These are phyloP conservation scores for Schizaphis graminum DNA, from an alignment of 2,888 invertebrate genomes.

Conservation along the genomic window DNA sequence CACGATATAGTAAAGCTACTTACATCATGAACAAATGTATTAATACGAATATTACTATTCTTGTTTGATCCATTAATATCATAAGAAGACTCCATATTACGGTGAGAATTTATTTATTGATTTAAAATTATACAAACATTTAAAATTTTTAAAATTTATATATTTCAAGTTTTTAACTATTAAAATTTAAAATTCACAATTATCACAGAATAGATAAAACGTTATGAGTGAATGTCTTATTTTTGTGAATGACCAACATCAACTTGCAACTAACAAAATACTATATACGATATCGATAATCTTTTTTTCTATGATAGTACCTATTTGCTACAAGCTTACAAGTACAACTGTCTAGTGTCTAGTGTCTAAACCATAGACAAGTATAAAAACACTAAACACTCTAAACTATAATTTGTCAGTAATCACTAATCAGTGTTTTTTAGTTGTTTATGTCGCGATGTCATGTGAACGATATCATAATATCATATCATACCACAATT, in stretches of 20 bases:
- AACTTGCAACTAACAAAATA: too few species aligned
- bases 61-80: background rate
- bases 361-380: too few species aligned
- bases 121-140: background rate
- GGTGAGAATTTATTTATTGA: background rate
- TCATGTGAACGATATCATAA: too few species aligned
- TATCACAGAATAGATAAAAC: background rate
- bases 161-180: background rate
- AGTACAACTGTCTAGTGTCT: too few species aligned
- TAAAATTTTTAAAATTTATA: background rate
- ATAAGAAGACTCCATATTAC: constrained; percentile 9
- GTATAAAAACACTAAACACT: too few species aligned
- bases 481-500: too few species aligned
- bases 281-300: too few species aligned
- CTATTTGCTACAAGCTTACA: too few species aligned
- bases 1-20: background rate
- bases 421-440: background rate
- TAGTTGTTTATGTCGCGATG: too few species aligned
- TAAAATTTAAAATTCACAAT: background rate
- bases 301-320: too few species aligned
- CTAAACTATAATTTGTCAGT: background rate
- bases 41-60: background rate
- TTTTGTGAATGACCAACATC: too few species aligned
- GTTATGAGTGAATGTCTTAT: too few species aligned
- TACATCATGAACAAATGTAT: constrained; percentile 1